Conservation (phyloP, 35 echinoderm and acorn worm species). For the Anneissia japonica region DNA sequence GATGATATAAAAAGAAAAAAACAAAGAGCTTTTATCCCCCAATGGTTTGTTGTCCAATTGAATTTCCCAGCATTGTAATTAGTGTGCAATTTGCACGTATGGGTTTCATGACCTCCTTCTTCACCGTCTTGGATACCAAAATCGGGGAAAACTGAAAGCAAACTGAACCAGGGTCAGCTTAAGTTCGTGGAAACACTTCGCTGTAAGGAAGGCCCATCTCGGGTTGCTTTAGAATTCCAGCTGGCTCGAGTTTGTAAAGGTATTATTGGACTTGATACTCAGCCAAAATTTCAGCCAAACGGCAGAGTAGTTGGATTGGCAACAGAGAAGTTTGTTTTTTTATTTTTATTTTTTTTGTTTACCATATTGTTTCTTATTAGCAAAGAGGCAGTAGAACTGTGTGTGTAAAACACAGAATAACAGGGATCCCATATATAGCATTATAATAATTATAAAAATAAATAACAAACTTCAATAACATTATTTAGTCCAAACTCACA, state of each 20-base stretch:
- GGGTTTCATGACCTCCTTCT: neutral
- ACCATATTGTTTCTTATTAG: no score
- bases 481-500: no score
- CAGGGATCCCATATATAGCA: no score
- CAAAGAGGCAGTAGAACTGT: no score
- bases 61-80: neutral
- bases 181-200: neutral
- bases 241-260: neutral
- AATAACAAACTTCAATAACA: no score
- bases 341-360: no score
- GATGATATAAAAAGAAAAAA: no score
- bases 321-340: no score
- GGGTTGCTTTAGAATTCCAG: neutral
- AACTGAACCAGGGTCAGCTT: neutral
- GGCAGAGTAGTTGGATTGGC: neutral
- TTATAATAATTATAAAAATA: no score
- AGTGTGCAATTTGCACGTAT: neutral
- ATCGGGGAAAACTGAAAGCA: neutral
- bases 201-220: neutral
- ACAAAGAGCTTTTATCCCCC: no score
- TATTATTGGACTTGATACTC: neutral
- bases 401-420: no score
- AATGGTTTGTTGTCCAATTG: neutral
- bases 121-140: neutral
- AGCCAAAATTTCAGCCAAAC: neutral